Base-by-base conservation (phyloP, 2,113 vertebrate genomes). In the Corydoras sp. region DNA sequence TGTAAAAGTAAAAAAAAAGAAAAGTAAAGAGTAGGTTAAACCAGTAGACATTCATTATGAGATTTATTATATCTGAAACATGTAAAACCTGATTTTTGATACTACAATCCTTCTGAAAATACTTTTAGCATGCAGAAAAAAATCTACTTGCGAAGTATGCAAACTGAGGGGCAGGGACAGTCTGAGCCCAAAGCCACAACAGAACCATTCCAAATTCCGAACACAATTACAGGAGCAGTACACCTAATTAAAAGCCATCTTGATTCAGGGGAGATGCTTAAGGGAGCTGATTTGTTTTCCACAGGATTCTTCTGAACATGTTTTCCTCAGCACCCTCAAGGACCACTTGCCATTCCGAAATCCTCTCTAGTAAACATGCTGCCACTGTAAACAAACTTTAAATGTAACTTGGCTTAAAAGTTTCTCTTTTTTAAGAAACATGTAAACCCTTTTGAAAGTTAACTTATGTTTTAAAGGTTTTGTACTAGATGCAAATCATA, bases 231-330 rank as follows among this genome's bases (percentile, higher is more conserved):
- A 76, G 78, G 71, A 78, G 8, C 79, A 76, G 29, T 53, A 79
- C 76, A 81, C 72, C 82, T 87, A 88, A 88, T 88, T 86, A 87
- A 82, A 31, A 67, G 58, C 64, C n/a, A 59, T 76, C 78, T 80
- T 80, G 35, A 81, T 83, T 86, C 80, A 13, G 78, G 60, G 13
- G 51, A 12, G 51, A 53, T 53, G 51, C 51, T 53, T 53, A 80
- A 68, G 83, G 83, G 77, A 85, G 80, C 83, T 86, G 81, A 76
- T 62, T 74, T 74, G 69, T 83, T 82, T 81, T 85, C 80, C 77
- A 79, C 83, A 77, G 53, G 63, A 35, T 60, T 77, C 81, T 76
- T 6, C 51, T 8, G 51, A 53, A 12, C 10, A 14, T 53, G 51
- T 53, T 53, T 53, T 43, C 11, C 51, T 53, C 10, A 53, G 51